Evolutionary conservation across 2,888 invertebrate species (phyloP), one percentile per base, ranked within the genome.

Genomic region (Malthinus seriepunctatus): DNA sequence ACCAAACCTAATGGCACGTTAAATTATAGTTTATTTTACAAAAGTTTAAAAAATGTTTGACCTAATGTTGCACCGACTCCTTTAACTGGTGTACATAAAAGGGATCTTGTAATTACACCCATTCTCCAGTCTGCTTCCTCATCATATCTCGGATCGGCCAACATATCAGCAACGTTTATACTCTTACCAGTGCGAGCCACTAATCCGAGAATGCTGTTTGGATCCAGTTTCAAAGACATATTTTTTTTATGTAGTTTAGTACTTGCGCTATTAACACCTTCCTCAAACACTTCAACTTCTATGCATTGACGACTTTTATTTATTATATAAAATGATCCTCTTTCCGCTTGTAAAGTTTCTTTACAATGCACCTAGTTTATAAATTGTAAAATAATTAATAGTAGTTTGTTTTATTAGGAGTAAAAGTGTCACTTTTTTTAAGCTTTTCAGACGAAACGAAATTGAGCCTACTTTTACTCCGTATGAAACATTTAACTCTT

Each of bases 221-320:
- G 73, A 14, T 74, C 75, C 42, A 86, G 71, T 62, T 82, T 79
- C 35, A 85, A 75, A 74, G 83, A 83, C 6, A 78, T 69, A 68
- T 82, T 82, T 67, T 84, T 84, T 63, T 77, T 80, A 0, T 82
- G 81, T 74, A 84, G 80, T 3, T 74, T 74, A 6, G 76, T 73
- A 0, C 71, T 67, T n/a, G 58, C 63, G 9, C 23, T 8, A 10
- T 78, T 71, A 9, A 75, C 81, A 1, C 84, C 84, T 67, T 86
- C 85, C 60, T 85, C 85, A 80, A 83, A 86, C 74, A 84, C 80
- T 69, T 85, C 84, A 0, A 85, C 85, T 6, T 76, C 71, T 8
- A 83, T 55, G 34, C 79, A 75, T 0, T 80, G 80, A 1, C 78
- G 75, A 0, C 79, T 78, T 57, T 78, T 78, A 66, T 85, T 81